Evolutionary conservation across 2,888 invertebrate genomes (phyloP), one percentile per base, ranked within the genome.

Genomic region (Callinectes sapidus): DNA sequence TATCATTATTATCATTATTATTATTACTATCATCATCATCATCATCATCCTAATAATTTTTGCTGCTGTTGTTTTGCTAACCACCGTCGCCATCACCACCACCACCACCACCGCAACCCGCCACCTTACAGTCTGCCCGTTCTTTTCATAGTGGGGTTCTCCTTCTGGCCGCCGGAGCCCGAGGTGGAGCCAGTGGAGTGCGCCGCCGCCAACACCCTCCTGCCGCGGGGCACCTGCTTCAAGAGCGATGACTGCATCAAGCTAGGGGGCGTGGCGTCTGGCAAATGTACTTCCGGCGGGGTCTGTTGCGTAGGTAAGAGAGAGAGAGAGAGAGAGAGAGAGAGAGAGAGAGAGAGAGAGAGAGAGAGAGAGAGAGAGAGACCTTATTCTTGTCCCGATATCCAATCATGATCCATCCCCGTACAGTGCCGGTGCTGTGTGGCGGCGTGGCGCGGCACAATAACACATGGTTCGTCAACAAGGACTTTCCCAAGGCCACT

Each of bases 391-490:
- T 23, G 23, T 61, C 71, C 2, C 28, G 28, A 1, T 54, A 14
- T 54, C 28, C 16, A 42, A 28, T 14, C 18, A 16, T 87, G n/a
- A 3, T n/a, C 23, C 61, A 42, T 48, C 54, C 28, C 39, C 35
- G 54, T 86, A 16, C 90, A 92, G 92, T 92, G 5, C 92, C 92
- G 35, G 87, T 85, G 42, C 88, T 92, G 55, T 92, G 92, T 88
- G 92, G 91, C 28, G 90, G 91, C 23, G 32, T 14, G 16, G 66
- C 61, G 14, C 61, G 5, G 5, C 85, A 71, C 23, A 92, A 92
- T 89, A 92, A 91, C 81, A 92, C 92, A 16, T 92, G 92, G 92
- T 92, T 92, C 81, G 92, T 92, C 61, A 92, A 92, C 77, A 90
- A 85, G 23, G 92, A 92, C 42, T 92, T 92, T 48, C 92, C 92